phyloP scores from a whole-genome alignment of 2,797 vertebrate genomes.

The Loris lydekkerianus region DNA sequence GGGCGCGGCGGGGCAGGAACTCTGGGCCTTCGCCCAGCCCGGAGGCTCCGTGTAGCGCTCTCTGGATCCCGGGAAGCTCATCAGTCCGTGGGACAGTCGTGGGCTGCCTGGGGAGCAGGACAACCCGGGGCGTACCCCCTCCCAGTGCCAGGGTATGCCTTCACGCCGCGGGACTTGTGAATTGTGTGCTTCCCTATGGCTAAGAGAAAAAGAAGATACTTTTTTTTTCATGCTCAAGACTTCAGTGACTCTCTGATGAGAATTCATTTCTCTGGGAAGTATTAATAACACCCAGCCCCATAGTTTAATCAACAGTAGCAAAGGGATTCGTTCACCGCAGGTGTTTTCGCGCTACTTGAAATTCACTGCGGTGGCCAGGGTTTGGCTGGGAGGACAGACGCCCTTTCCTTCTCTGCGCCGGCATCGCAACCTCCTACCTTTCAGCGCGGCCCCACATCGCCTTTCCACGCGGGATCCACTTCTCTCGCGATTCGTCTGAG shows the following conservation, averaged over 20 bases:
- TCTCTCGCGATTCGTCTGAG: background rate
- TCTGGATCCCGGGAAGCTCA: background rate
- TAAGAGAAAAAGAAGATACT: background rate
- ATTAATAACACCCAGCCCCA: background rate
- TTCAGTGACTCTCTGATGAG: background rate
- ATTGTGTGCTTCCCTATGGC: background rate
- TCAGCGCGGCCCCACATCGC: background rate
- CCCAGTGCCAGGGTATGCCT: background rate
- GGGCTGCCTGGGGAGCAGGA: background rate
- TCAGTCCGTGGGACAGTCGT: background rate
- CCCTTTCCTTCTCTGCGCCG: background rate
- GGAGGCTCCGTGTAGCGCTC: background rate
- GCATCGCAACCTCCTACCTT: background rate
- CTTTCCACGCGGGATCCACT: background rate
- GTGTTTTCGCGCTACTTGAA: background rate
- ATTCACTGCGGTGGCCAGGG: background rate
- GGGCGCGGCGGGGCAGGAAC: background rate
- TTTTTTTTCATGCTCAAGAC: background rate
- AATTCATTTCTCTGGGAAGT: constrained; percentile 11
- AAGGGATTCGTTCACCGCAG: background rate
- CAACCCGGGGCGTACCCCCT: background rate
- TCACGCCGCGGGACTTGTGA: background rate
- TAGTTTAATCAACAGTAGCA: background rate
- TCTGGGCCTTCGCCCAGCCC: too few relatives aligned
- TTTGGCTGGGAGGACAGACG: background rate